phyloP scores from a whole-genome alignment of 2,888 invertebrate genomes.

The Leuctra nigra region DNA sequence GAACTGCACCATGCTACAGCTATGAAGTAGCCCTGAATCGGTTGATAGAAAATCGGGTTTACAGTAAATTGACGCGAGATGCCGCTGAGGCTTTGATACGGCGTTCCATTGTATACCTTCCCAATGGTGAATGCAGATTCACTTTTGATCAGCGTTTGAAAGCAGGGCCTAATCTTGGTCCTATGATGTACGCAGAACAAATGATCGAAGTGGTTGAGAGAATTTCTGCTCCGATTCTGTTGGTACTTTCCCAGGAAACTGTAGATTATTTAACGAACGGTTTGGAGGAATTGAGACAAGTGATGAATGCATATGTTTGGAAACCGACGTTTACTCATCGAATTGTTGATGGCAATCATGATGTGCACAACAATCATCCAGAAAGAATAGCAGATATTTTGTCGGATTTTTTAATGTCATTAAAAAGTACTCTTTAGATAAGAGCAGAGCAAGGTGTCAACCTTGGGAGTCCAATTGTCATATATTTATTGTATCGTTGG shows the following conservation, averaged over 20 bases:
- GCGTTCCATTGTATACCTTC: slow-evolving; percentile 42
- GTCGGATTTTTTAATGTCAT: slow-evolving; percentile 41
- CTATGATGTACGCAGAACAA: slow-evolving; percentile 39
- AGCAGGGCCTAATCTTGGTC: slow-evolving; percentile 35
- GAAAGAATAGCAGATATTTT: slow-evolving; percentile 46
- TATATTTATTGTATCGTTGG: too few relatives aligned
- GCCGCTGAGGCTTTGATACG: slow-evolving; percentile 46
- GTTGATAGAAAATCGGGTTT: slow-evolving; percentile 42
- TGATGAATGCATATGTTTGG: slow-evolving; percentile 28
- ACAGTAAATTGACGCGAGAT: slow-evolving; percentile 37
- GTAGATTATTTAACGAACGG: slow-evolving; percentile 32
- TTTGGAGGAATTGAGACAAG: slow-evolving; percentile 28
- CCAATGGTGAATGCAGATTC: slow-evolving; percentile 46
- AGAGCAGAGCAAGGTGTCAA: too few relatives aligned
- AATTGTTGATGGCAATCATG: slow-evolving; percentile 50
- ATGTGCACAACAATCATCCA: slow-evolving; percentile 54
- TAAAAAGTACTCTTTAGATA: slow-evolving; percentile 24
- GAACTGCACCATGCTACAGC: slow-evolving; percentile 32
- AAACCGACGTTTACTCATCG: slow-evolving; percentile 33
- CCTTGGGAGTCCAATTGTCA: too few relatives aligned
- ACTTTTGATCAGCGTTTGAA: slow-evolving; percentile 51
- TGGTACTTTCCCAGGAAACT: slow-evolving; percentile 35
- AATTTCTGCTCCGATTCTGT: slow-evolving; percentile 38
- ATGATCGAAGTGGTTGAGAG: slow-evolving; percentile 35
- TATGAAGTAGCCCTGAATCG: slow-evolving; percentile 35